These are phyloP conservation scores for Lepidurus arcticus DNA, from an alignment of 1,140 invertebrate species.

Conservation along the genomic window DNA sequence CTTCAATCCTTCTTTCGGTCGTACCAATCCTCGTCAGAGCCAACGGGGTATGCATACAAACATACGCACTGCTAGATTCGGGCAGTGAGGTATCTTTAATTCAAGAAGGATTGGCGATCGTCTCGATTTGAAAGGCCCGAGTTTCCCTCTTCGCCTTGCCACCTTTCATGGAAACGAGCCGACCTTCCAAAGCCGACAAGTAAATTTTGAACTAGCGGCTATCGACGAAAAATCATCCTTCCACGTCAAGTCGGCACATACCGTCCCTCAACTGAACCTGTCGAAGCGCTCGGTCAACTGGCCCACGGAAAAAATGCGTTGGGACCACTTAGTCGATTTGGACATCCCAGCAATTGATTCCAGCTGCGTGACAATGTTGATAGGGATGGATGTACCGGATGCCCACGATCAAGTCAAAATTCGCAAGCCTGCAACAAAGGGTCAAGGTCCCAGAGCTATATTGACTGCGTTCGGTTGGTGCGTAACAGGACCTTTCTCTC, in stretches of 20 bases:
- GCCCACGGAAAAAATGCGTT: neutral
- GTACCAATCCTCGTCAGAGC: neutral
- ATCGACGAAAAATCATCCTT: neutral
- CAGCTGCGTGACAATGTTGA: neutral
- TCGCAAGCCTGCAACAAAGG: neutral
- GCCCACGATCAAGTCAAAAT: neutral
- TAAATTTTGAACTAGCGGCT: neutral
- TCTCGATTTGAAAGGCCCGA: neutral
- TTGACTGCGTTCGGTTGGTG: constrained; percentile 7
- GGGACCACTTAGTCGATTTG: neutral
- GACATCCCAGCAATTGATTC: neutral
- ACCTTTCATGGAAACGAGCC: constrained; percentile 23
- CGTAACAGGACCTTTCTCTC: constrained; percentile 9
- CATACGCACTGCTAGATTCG: constrained; percentile 20
- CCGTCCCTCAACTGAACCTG: constrained; percentile 20
- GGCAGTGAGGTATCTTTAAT: constrained; percentile 27
- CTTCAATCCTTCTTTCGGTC: neutral
- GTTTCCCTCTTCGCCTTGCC: neutral
- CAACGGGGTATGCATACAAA: neutral
- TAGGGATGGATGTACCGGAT: neutral
- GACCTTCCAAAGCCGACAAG: neutral
- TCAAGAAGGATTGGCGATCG: neutral
- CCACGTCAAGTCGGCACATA: neutral
- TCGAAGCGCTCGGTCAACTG: neutral
- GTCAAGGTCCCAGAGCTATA: neutral